Conservation (phyloP, 2,888 invertebrate genomes). For the Ormyrus labotus region DNA sequence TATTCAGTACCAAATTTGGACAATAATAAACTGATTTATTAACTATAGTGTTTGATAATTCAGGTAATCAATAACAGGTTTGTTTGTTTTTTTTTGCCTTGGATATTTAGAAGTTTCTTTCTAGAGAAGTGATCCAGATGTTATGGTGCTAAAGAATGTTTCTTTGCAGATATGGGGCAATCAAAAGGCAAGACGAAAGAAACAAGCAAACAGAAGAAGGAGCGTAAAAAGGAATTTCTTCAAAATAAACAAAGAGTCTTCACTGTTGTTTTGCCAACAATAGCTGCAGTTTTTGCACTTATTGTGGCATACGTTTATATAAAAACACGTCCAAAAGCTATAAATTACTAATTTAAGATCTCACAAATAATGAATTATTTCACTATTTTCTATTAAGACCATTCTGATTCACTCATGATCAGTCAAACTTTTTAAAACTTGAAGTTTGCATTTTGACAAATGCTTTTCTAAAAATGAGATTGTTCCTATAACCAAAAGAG, state of each 20-base stretch:
- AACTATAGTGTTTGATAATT: not conserved
- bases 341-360: conserved; percentile 67
- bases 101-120: not conserved
- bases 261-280: conserved; percentile 85
- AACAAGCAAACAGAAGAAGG: conserved; percentile 88
- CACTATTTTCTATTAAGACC: conserved; percentile 9
- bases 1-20: not conserved
- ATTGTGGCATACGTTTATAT: conserved; percentile 87
- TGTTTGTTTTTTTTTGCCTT: conserved; percentile 8
- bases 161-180: conserved; percentile 81
- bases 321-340: conserved; percentile 83
- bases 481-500: conserved; percentile 15
- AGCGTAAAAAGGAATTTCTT: conserved; percentile 89
- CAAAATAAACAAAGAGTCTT: conserved; percentile 87
- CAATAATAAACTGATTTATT: conserved; percentile 1
- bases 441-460: not conserved
- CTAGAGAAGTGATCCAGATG: conserved; percentile 14
- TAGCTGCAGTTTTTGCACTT: conserved; percentile 83
- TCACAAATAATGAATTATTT: conserved; percentile 35
- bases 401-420: conserved; percentile 10
- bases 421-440: not conserved
- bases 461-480: conserved; percentile 6
- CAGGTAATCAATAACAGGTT: conserved; percentile 12
- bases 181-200: conserved; percentile 89
- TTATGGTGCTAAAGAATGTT: not conserved